phyloP scores from a whole-genome alignment of 2,113 vertebrate genomes.

The Misgurnus mizolepis region DNA sequence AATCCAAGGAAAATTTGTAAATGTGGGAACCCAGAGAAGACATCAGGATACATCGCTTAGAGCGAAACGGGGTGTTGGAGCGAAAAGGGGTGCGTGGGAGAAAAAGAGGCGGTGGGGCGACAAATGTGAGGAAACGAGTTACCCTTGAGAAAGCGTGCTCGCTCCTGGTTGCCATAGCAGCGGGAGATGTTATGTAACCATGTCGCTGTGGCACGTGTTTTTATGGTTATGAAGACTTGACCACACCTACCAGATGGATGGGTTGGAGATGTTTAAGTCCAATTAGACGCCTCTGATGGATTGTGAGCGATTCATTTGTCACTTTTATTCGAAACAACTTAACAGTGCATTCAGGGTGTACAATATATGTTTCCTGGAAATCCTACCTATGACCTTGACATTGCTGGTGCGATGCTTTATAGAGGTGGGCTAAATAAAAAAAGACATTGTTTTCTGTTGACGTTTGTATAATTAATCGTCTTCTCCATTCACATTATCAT shows the following conservation, averaged over 20 bases:
- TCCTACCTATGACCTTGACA: too few species aligned
- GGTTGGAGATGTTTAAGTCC: background rate
- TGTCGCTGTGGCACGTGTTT: conserved; percentile 80
- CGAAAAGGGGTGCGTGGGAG: conserved; percentile 53
- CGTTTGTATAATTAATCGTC: background rate
- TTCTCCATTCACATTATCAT: background rate
- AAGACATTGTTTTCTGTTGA: background rate
- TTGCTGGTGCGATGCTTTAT: too few species aligned
- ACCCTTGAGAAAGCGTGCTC: conserved; percentile 75
- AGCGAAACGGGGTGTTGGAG: conserved; percentile 51
- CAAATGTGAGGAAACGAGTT: conserved; percentile 65
- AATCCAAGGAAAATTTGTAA: background rate
- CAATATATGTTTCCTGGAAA: too few species aligned
- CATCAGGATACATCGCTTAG: background rate
- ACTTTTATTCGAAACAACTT: too few species aligned
- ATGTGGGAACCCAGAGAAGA: background rate
- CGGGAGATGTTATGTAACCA: conserved; percentile 74
- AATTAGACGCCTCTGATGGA: background rate
- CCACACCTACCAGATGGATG: conserved; percentile 69
- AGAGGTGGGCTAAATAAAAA: too few species aligned
- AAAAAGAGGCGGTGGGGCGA: conserved; percentile 27
- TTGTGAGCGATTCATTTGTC: too few species aligned
- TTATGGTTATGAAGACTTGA: conserved; percentile 70
- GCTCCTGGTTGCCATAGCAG: conserved; percentile 74
- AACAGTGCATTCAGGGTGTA: too few species aligned